phyloP scores from a whole-genome alignment of 2,888 invertebrate species.

The Stratiomys singularior region DNA sequence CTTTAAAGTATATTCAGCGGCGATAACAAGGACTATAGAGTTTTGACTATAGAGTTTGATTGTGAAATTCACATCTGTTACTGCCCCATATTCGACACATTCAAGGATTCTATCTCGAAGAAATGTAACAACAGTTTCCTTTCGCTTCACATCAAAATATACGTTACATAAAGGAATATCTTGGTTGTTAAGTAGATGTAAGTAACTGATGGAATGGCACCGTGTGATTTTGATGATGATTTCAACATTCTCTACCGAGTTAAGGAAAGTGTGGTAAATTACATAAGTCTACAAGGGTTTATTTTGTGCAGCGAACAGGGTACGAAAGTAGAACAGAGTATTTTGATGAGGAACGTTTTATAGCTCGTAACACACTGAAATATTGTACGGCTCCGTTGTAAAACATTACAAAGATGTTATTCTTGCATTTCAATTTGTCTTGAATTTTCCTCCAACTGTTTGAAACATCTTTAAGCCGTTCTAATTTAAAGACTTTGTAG shows the following conservation, averaged over 20 bases:
- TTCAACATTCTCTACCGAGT: background rate
- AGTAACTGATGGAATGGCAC: background rate
- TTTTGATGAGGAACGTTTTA: too few relatives aligned
- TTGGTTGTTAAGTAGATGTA: slow-evolving; percentile 1
- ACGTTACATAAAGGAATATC: background rate
- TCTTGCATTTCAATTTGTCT: too few relatives aligned
- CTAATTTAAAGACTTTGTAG: background rate
- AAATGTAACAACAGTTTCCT: background rate
- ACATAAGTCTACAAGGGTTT: too few relatives aligned
- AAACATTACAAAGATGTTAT: too few relatives aligned
- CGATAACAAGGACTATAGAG: background rate
- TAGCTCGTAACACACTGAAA: too few relatives aligned
- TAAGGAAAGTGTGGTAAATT: too few relatives aligned
- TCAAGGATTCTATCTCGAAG: slow-evolving; percentile 5
- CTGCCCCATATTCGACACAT: slow-evolving; percentile 24
- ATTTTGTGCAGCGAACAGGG: too few relatives aligned
- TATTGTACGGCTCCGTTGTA: too few relatives aligned
- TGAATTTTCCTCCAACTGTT: too few relatives aligned
- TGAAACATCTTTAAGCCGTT: too few relatives aligned
- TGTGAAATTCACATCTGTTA: slow-evolving; percentile 34
- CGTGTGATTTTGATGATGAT: slow-evolving; percentile 9
- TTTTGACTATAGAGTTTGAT: too few relatives aligned
- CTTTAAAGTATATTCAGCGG: slow-evolving; percentile 8
- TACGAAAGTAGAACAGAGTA: too few relatives aligned
- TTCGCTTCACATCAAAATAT: background rate